Base-by-base conservation (phyloP, 2,888 invertebrate species). In the Cremastinae sp. region DNA sequence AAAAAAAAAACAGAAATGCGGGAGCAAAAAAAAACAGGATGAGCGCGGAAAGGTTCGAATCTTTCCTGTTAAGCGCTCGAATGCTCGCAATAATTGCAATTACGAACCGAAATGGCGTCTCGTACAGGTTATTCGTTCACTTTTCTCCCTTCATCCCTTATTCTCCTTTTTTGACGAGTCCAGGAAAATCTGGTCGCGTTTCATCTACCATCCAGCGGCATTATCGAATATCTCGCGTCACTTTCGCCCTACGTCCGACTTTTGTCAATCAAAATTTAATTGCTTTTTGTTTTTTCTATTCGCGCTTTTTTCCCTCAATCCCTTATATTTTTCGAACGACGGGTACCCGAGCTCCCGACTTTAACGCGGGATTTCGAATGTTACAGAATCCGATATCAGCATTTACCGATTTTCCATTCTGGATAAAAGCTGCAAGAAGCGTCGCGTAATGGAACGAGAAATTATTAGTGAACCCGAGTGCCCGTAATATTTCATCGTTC, bases 11-110 rank as follows among this genome's bases (percentile, higher is more conserved):
- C n/a, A 10, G n/a, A 18, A 8, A 2, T 12, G 8, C 36, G 10
- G 14, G 10, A 16, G 20, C 9, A 2, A 1, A 28, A 28, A 28
- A 28, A 28, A 28, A 28, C 28, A 28, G 28, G 28, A 28, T 5
- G 28, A 28, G 28, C 0, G 72, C n/a, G n/a, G n/a, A n/a, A n/a
- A 68, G 80, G 72, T 81, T 81, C 51, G 22, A n/a, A 8, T 61
- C 22, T 58, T 10, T 43, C 14, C 49, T 22, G 53, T n/a, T 45
- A 64, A 5, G 34, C 54, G 59, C 58, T 69, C 53, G 51, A 76
- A 53, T 59, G 64, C 59, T 65, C 54, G 59, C 54, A 45, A 73
- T 73, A 76, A 76, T 76, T 69, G 53, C 62, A 54, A 76, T 73
- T 41, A 47, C 65, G 69, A 59, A 65, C 18, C 16, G 45, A 47